Evolutionary conservation across 2,797 vertebrate species (phyloP).

Genomic region (Karalla daura): DNA sequence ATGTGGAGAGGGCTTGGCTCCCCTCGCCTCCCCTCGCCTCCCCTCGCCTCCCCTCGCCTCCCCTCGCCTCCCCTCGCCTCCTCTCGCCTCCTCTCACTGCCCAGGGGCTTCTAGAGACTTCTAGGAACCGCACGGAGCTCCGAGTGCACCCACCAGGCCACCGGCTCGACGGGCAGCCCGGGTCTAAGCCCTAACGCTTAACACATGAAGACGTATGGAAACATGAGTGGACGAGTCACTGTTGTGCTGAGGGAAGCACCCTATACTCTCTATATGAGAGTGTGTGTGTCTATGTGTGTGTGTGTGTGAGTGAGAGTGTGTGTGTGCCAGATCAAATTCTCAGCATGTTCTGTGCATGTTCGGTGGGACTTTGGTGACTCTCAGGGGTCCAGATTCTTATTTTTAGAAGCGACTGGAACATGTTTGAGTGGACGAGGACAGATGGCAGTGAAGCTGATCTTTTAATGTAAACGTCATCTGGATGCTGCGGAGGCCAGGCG

Average conservation of each 20-base stretch:
- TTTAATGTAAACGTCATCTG: too few species aligned
- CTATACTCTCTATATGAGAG: background rate
- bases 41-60: slow-evolving; percentile 64
- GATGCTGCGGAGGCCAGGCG: too few species aligned
- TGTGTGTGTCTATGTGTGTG: too few species aligned
- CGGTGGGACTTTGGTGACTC: slow-evolving; percentile 1
- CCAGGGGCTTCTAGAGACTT: too few species aligned
- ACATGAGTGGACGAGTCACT: slow-evolving; percentile 37
- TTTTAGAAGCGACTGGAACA: background rate
- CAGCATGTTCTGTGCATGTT: slow-evolving; percentile 8
- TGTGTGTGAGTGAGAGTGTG: too few species aligned
- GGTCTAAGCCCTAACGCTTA: slow-evolving; percentile 48
- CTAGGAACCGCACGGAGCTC: slow-evolving; percentile 63
- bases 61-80: slow-evolving; percentile 67
- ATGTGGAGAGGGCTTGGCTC: slow-evolving; percentile 63
- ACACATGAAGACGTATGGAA: slow-evolving; percentile 58
- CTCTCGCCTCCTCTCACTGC: slow-evolving; percentile 60
- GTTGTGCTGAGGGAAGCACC: slow-evolving; percentile 32
- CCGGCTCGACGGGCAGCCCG: slow-evolving; percentile 64
- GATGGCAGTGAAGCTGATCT: slow-evolving; percentile 10
- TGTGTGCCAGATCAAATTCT: slow-evolving; percentile 2
- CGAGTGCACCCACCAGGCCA: slow-evolving; percentile 54
- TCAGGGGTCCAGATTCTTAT: slow-evolving; percentile 4
- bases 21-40: slow-evolving; percentile 60
- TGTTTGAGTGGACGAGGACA: background rate